phyloP scores from a whole-genome alignment of 2,797 vertebrate genomes.

The Acipenser ruthenus region DNA sequence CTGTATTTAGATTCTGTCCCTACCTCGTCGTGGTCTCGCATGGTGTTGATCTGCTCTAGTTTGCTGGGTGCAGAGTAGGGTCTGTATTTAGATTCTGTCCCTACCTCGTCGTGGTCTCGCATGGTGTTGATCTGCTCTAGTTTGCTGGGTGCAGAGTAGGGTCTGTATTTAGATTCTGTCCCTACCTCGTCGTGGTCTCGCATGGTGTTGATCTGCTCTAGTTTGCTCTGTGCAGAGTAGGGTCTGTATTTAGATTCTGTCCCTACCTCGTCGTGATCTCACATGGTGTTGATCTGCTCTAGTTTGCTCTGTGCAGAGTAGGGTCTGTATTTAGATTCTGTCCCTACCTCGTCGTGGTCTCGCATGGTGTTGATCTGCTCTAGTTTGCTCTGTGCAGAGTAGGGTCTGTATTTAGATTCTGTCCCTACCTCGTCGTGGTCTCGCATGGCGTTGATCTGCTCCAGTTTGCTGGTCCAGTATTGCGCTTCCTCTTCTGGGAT shows the following conservation, averaged over 20 bases:
- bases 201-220: conserved; percentile 82
- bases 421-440: conserved; percentile 74
- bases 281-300: conserved; percentile 79
- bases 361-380: conserved; percentile 79
- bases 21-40: too few relatives aligned
- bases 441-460: conserved; percentile 77
- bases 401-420: too few relatives aligned
- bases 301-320: conserved; percentile 69
- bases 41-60: too few relatives aligned
- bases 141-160: too few relatives aligned
- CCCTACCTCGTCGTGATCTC: conserved; percentile 75
- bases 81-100: too few relatives aligned
- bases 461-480: conserved; percentile 89
- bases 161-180: too few relatives aligned
- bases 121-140: too few relatives aligned
- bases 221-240: conserved; percentile 61
- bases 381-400: conserved; percentile 49
- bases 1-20: too few relatives aligned
- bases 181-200: conserved; percentile 76
- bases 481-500: conserved; percentile 94
- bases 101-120: too few relatives aligned
- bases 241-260: too few relatives aligned
- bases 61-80: too few relatives aligned
- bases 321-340: too few relatives aligned
- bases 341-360: conserved; percentile 74